phyloP scores from a whole-genome alignment of 2,113 vertebrate genomes.

The Indicator indicator region DNA sequence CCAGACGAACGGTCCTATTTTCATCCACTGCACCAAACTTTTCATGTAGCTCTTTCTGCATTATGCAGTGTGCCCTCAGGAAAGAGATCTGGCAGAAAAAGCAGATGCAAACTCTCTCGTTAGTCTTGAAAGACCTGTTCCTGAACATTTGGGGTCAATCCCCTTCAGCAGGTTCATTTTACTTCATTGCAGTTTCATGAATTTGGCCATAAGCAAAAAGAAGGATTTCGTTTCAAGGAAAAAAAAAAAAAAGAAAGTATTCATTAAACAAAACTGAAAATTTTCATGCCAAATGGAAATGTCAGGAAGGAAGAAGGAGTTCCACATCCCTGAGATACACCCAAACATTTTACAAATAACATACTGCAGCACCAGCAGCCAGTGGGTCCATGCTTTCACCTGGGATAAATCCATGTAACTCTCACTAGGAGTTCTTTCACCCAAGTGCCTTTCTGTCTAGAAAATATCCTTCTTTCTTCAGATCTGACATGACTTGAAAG shows the following conservation, averaged over 20 bases:
- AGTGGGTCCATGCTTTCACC: background rate
- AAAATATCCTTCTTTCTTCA: background rate
- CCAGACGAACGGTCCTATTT: background rate
- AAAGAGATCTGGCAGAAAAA: conserved; percentile 39
- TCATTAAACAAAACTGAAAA: background rate
- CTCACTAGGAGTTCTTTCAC: background rate
- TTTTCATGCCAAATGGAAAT: background rate
- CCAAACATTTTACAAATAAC: background rate
- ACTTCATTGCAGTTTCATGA: conserved; percentile 56
- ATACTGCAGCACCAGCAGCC: background rate
- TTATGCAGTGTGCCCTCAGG: conserved; percentile 57
- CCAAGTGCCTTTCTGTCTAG: background rate
- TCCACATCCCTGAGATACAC: background rate
- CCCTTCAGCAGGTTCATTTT: conserved; percentile 59
- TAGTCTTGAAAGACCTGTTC: conserved; percentile 48
- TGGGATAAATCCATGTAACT: background rate
- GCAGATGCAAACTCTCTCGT: conserved; percentile 57
- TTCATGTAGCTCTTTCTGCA: conserved; percentile 33
- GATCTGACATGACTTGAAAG: background rate
- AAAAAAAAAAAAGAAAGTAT: no score
- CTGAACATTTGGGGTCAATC: conserved; percentile 31
- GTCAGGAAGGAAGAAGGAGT: background rate
- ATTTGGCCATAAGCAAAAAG: conserved; percentile 52
- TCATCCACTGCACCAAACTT: conserved; percentile 28
- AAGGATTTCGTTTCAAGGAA: background rate